Conservation (phyloP, 2,888 invertebrate genomes). For the Celastrina argiolus region DNA sequence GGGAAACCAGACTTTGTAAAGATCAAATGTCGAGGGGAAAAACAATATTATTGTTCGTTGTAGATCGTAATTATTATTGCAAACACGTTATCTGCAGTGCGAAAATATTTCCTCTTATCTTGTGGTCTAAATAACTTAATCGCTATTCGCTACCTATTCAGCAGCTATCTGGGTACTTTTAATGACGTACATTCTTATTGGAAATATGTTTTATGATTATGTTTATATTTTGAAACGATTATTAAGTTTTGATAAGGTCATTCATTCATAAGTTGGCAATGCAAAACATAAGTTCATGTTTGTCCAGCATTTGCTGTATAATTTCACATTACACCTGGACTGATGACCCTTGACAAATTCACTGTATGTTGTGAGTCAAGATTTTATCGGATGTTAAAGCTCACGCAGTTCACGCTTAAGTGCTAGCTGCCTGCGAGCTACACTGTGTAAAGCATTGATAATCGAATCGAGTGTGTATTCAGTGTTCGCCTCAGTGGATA, state of each 20-base stretch:
- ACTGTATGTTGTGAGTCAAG: not conserved
- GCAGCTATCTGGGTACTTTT: conserved; percentile 4
- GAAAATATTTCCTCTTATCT: not conserved
- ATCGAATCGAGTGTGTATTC: conserved; percentile 23
- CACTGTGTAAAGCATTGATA: not conserved
- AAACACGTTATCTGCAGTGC: conserved; percentile 4
- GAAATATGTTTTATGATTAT: not conserved
- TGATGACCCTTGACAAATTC: not conserved
- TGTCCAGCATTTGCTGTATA: no score
- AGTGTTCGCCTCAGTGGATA: conserved; percentile 48
- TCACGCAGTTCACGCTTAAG: not conserved
- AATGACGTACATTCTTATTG: not conserved
- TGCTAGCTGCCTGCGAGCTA: no score
- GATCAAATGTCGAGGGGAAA: not conserved
- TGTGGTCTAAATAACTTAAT: conserved; percentile 11
- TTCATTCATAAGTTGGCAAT: not conserved
- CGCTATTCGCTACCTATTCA: no score
- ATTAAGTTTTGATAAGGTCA: not conserved
- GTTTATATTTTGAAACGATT: not conserved
- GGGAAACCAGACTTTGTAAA: not conserved
- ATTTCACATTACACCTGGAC: no score
- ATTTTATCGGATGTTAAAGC: not conserved
- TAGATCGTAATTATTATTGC: not conserved
- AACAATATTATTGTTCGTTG: not conserved
- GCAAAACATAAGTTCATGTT: not conserved